phyloP scores from a whole-genome alignment of 1,140 invertebrate genomes.

The Pogonus chalceus region DNA sequence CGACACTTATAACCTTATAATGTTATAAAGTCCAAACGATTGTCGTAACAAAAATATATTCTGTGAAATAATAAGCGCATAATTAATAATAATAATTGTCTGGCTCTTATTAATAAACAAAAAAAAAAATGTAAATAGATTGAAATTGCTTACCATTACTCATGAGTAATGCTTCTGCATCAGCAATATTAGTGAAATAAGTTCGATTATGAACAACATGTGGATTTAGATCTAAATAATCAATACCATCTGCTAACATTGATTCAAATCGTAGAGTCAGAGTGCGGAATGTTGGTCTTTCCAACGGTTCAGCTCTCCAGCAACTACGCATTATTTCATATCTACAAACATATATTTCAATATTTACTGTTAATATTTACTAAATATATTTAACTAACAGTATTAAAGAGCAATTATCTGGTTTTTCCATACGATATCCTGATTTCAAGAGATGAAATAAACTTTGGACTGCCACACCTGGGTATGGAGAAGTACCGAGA shows the following conservation, averaged over 20 bases:
- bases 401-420: constrained; percentile 69
- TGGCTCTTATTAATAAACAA: too few species aligned
- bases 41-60: too few species aligned
- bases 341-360: constrained; percentile 33
- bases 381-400: constrained; percentile 47
- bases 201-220: constrained; percentile 49
- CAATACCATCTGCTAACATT: constrained; percentile 59
- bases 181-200: constrained; percentile 39
- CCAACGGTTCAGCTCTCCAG: constrained; percentile 63
- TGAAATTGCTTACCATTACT: not conserved
- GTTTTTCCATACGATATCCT: constrained; percentile 74
- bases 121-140: too few species aligned
- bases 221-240: constrained; percentile 57
- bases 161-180: not conserved
- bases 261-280: constrained; percentile 51
- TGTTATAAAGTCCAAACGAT: too few species aligned
- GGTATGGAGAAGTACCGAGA: constrained; percentile 68
- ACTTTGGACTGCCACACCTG: constrained; percentile 66
- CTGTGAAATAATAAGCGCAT: too few species aligned
- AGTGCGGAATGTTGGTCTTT: constrained; percentile 66
- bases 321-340: constrained; percentile 71
- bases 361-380: constrained; percentile 7
- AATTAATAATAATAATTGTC: too few species aligned
- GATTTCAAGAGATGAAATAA: constrained; percentile 64
- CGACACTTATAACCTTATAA: too few species aligned